Conservation (phyloP, 2,113 vertebrate species). For the Peromyscus leucopus region DNA sequence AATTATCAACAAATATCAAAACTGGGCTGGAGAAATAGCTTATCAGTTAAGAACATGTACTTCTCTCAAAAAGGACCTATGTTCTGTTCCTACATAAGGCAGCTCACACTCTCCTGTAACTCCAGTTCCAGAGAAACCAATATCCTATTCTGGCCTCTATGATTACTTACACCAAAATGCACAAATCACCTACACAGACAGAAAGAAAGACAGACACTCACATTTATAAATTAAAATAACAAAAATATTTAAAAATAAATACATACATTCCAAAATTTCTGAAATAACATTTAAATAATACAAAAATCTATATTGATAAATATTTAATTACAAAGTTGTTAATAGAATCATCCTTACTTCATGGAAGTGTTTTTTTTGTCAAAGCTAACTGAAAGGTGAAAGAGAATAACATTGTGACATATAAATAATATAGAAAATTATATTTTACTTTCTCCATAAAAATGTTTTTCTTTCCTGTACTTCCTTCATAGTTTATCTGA, state of each 20-base stretch:
- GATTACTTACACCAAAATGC: neutral
- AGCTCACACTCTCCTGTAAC: neutral
- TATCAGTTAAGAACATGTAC: neutral
- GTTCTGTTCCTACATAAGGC: neutral
- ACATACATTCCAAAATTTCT: neutral
- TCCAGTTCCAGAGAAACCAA: neutral
- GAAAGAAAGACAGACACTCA: neutral
- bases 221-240: neutral
- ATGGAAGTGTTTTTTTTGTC: too few relatives aligned
- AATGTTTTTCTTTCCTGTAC: too few relatives aligned
- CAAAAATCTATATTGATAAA: neutral
- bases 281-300: neutral
- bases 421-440: too few relatives aligned
- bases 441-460: too few relatives aligned
- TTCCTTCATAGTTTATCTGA: neutral
- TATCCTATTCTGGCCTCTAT: neutral
- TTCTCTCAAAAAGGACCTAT: neutral
- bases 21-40: neutral
- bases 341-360: neutral
- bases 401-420: neutral
- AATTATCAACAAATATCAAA: neutral
- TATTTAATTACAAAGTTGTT: neutral
- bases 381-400: neutral
- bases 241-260: neutral
- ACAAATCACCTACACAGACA: neutral